Conservation (phyloP, 2,888 invertebrate species). For the Athalia rosae region DNA sequence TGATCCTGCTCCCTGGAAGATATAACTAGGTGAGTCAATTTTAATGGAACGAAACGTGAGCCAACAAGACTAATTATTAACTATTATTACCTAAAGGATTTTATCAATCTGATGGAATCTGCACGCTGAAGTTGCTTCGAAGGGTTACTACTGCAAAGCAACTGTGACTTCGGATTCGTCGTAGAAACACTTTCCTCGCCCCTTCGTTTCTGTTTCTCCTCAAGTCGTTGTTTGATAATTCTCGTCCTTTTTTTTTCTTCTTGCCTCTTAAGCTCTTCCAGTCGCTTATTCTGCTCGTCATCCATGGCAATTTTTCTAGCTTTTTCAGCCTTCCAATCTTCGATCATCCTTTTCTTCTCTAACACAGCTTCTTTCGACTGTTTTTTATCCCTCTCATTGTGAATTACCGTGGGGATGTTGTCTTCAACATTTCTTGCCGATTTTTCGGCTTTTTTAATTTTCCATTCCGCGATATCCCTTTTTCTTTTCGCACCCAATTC, state of each 20-base stretch:
- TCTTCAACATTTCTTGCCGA: too few relatives aligned
- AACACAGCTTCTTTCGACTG: conserved; percentile 18
- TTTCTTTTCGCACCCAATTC: conserved; percentile 72
- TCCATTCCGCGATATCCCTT: conserved; percentile 21
- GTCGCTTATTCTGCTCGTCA: conserved; percentile 56
- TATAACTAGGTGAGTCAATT: neutral
- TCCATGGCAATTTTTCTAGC: conserved; percentile 59
- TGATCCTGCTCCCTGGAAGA: conserved; percentile 63
- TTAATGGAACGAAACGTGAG: neutral
- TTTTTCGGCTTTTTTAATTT: neutral
- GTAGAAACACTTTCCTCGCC: conserved; percentile 42
- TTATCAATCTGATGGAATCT: conserved; percentile 51
- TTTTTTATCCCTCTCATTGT: too few relatives aligned
- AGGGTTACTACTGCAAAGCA: too few relatives aligned
- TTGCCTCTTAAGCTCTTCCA: conserved; percentile 7
- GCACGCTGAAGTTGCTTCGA: too few relatives aligned
- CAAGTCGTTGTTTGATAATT: conserved; percentile 44
- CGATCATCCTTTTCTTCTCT: conserved; percentile 61
- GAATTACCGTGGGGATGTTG: too few relatives aligned
- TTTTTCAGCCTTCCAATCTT: conserved; percentile 63
- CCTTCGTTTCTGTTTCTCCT: conserved; percentile 53
- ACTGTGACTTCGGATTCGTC: conserved; percentile 4
- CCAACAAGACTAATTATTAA: neutral
- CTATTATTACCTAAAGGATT: conserved; percentile 59
- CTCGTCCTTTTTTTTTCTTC: neutral